Conservation (phyloP, 2,888 invertebrate species). For the Mesorhabditis spiculigera region DNA sequence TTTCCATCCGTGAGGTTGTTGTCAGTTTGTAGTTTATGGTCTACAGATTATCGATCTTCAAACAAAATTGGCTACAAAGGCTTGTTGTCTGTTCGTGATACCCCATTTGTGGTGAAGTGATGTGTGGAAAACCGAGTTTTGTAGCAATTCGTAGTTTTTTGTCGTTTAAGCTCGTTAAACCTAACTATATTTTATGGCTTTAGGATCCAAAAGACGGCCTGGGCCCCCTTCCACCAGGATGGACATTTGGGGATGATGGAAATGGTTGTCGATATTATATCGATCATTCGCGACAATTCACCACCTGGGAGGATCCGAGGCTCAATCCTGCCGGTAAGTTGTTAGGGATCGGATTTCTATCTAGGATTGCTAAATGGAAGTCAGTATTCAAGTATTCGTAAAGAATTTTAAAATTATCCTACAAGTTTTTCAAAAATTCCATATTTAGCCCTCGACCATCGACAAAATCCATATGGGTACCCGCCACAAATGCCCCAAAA, state of each 20-base stretch:
- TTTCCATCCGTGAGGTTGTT: too few relatives aligned
- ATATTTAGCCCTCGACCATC: too few relatives aligned
- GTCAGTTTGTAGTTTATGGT: not conserved
- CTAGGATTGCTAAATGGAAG: not conserved
- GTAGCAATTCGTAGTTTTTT: not conserved
- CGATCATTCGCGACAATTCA: not conserved
- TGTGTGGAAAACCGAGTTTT: not conserved
- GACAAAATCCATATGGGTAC: too few relatives aligned
- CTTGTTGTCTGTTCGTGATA: too few relatives aligned
- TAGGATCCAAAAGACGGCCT: not conserved
- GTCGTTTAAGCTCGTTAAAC: not conserved
- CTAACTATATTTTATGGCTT: not conserved
- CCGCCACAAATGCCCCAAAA: too few relatives aligned
- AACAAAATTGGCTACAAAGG: too few relatives aligned
- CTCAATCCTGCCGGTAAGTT: not conserved
- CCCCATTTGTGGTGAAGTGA: too few relatives aligned
- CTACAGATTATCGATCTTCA: not conserved
- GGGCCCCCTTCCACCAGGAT: not conserved
- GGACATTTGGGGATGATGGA: not conserved
- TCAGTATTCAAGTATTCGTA: too few relatives aligned
- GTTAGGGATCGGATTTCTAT: not conserved
- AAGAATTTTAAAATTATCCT: too few relatives aligned
- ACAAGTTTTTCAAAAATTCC: too few relatives aligned
- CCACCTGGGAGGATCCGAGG: not conserved
- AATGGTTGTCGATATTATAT: not conserved